Evolutionary conservation across 2,888 invertebrate genomes (phyloP).

Genomic region (Drosophila emarginata): DNA sequence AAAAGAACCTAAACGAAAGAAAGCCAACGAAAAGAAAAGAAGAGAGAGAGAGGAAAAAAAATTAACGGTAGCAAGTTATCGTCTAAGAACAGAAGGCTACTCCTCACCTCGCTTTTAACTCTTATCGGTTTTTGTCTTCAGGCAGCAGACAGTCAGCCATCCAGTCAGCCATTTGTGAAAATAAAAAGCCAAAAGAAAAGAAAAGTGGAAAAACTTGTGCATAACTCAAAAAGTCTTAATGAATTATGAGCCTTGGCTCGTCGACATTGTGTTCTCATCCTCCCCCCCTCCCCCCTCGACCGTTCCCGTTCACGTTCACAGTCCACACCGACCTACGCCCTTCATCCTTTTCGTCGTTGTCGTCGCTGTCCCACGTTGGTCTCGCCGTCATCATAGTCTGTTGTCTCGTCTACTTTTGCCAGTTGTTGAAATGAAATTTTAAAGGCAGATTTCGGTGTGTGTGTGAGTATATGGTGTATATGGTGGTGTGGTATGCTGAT

Average conservation of each 20-base stretch:
- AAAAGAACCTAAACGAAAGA: not conserved
- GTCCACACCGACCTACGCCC: too few species aligned
- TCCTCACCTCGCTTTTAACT: constrained; percentile 21
- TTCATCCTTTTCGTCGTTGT: not conserved
- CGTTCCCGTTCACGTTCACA: too few species aligned
- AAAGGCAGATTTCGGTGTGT: constrained; percentile 1
- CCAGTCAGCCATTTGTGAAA: constrained; percentile 24
- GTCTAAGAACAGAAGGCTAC: constrained; percentile 35
- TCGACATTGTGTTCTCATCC: constrained; percentile 33
- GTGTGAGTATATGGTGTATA: not conserved
- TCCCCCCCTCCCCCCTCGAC: not conserved
- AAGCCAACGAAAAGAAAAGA: constrained; percentile 3
- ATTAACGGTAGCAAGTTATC: constrained; percentile 59
- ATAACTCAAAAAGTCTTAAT: constrained; percentile 74
- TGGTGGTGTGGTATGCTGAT: not conserved
- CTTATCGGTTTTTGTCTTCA: constrained; percentile 66
- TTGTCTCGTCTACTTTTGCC: constrained; percentile 22
- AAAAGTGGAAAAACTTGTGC: constrained; percentile 57
- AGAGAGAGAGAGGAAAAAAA: constrained; percentile 18
- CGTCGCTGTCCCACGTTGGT: constrained; percentile 5
- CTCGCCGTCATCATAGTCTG: constrained; percentile 20
- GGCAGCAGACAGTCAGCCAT: constrained; percentile 50
- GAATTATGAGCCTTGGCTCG: constrained; percentile 59
- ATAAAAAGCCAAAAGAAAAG: constrained; percentile 23
- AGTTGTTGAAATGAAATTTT: constrained; percentile 25